Percentiles rank a stretch among this genome's conserved stretches.
Evolutionary conservation across 2,888 invertebrate genomes (phyloP).

Genomic region (Brachyptera risi): DNA sequence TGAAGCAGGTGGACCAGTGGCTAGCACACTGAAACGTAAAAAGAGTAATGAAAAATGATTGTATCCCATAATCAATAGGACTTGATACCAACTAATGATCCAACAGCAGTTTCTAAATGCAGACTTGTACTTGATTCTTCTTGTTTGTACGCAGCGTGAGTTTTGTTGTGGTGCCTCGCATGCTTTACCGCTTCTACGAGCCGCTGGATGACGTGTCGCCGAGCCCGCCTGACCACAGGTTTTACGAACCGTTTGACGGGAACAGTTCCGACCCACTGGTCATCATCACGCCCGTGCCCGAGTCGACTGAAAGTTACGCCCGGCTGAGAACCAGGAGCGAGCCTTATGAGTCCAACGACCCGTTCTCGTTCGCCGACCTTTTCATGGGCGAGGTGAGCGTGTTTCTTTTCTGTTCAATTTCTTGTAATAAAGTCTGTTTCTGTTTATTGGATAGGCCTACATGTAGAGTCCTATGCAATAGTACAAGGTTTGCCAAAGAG

Average conservation of each 20-base stretch:
- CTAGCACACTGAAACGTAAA: too few relatives aligned
- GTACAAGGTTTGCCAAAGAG: too few relatives aligned
- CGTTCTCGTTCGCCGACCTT: conserved; percentile 44
- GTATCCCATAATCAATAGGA: too few relatives aligned
- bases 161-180: conserved; percentile 58
- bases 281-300: background rate
- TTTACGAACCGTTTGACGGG: background rate
- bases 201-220: background rate
- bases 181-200: conserved; percentile 43
- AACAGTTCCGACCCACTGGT: background rate
- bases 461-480: too few relatives aligned
- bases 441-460: too few relatives aligned
- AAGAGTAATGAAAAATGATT: too few relatives aligned
- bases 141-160: conserved; percentile 45
- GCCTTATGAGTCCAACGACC: conserved; percentile 22
- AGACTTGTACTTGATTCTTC: too few relatives aligned
- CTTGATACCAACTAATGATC: too few relatives aligned
- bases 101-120: too few relatives aligned
- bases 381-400: conserved; percentile 55
- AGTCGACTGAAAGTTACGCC: background rate
- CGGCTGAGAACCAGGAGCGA: background rate
- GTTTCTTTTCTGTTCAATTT: too few relatives aligned
- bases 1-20: too few relatives aligned
- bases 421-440: too few relatives aligned
- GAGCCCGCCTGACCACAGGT: background rate